Evolutionary conservation across 2,888 invertebrate genomes (phyloP).

Genomic region (Silvanus unidentatus): DNA sequence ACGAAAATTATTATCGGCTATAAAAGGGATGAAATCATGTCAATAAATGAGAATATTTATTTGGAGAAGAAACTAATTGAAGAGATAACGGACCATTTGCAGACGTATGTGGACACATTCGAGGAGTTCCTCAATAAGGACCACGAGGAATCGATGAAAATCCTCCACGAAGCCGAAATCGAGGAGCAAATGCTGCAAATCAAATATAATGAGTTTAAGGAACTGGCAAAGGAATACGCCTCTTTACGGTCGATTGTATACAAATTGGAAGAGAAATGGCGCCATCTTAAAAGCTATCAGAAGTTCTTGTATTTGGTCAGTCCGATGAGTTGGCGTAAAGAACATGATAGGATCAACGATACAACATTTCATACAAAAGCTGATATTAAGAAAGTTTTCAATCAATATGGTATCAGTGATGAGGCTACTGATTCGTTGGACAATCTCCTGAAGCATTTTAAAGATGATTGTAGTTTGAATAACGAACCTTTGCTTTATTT

Average conservation of each 20-base stretch:
- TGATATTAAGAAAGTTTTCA: neutral
- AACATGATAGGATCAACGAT: slow-evolving; percentile 15
- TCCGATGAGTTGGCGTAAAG: slow-evolving; percentile 55
- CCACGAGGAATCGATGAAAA: slow-evolving; percentile 54
- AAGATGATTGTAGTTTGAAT: slow-evolving; percentile 45
- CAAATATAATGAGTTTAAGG: slow-evolving; percentile 46
- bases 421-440: slow-evolving; percentile 34
- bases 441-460: slow-evolving; percentile 47
- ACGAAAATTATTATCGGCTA: slow-evolving; percentile 44
- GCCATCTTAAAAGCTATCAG: slow-evolving; percentile 59
- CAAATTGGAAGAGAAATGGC: slow-evolving; percentile 58
- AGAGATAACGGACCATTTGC: slow-evolving; percentile 47
- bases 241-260: slow-evolving; percentile 48
- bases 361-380: neutral
- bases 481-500: slow-evolving; percentile 55
- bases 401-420: slow-evolving; percentile 13
- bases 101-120: slow-evolving; percentile 52
- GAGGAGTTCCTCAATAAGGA: slow-evolving; percentile 58
- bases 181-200: slow-evolving; percentile 45
- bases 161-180: slow-evolving; percentile 46
- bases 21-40: slow-evolving; percentile 43
- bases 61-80: slow-evolving; percentile 52
- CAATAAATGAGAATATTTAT: slow-evolving; percentile 52
- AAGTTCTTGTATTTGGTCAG: slow-evolving; percentile 63
- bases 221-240: slow-evolving; percentile 43